phyloP scores from a whole-genome alignment of 2,113 vertebrate genomes.

The Aleadryas rufinucha region DNA sequence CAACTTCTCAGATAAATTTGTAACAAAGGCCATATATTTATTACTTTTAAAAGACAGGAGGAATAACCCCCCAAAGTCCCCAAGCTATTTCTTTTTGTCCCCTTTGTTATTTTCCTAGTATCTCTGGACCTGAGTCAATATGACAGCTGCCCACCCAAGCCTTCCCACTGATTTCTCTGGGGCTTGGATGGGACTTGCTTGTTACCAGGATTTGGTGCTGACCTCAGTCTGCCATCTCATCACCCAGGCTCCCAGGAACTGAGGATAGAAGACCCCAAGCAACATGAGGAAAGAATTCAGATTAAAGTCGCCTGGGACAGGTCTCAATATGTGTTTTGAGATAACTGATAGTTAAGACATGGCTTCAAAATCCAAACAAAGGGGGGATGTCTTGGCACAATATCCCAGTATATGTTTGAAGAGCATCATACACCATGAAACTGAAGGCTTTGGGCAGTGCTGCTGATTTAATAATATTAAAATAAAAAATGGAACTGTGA shows the following conservation, averaged over 20 bases:
- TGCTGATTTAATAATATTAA: neutral
- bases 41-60: neutral
- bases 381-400: neutral
- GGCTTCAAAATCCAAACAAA: neutral
- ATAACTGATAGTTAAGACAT: neutral
- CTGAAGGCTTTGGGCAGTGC: neutral
- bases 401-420: neutral
- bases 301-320: neutral
- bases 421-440: neutral
- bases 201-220: neutral
- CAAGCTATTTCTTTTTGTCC: neutral
- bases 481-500: neutral
- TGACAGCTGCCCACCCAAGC: neutral
- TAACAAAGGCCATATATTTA: neutral
- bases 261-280: neutral
- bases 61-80: neutral
- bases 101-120: neutral
- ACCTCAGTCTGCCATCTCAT: neutral
- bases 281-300: neutral
- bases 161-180: neutral
- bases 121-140: neutral
- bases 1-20: neutral
- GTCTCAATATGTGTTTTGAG: neutral
- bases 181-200: neutral
- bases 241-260: neutral